Percentiles rank a stretch among this genome's conserved stretches.
These are phyloP conservation scores for Gila orcuttii DNA, from an alignment of 2,113 vertebrate genomes.

Conservation along the genomic window DNA sequence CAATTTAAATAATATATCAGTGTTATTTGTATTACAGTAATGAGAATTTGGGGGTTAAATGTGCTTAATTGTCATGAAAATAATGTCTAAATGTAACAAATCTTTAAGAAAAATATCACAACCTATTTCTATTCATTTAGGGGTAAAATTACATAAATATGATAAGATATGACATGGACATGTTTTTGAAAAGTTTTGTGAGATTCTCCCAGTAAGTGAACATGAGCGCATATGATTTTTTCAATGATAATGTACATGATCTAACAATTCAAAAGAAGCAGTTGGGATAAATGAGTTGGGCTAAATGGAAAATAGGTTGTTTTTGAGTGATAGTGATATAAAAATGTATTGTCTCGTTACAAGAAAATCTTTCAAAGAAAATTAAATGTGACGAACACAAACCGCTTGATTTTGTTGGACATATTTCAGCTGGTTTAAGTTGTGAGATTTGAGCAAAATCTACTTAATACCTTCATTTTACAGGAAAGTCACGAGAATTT, in stretches of 20 bases:
- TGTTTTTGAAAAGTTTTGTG: background rate
- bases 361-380: background rate
- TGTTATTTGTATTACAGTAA: background rate
- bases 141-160: background rate
- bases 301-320: background rate
- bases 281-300: background rate
- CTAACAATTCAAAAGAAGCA: background rate
- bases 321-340: background rate
- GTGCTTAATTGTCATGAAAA: background rate
- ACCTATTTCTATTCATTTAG: background rate
- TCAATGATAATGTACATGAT: background rate
- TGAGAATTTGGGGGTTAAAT: background rate
- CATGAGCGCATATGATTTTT: background rate
- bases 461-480: background rate
- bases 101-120: background rate
- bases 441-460: background rate
- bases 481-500: no score
- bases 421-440: background rate
- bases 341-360: background rate
- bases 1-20: background rate
- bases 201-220: background rate
- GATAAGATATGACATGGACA: background rate
- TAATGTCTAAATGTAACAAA: background rate
- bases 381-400: background rate
- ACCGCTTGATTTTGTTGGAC: background rate